phyloP scores from a whole-genome alignment of 2,797 vertebrate species.

The Odontamblyopus lacepedii region DNA sequence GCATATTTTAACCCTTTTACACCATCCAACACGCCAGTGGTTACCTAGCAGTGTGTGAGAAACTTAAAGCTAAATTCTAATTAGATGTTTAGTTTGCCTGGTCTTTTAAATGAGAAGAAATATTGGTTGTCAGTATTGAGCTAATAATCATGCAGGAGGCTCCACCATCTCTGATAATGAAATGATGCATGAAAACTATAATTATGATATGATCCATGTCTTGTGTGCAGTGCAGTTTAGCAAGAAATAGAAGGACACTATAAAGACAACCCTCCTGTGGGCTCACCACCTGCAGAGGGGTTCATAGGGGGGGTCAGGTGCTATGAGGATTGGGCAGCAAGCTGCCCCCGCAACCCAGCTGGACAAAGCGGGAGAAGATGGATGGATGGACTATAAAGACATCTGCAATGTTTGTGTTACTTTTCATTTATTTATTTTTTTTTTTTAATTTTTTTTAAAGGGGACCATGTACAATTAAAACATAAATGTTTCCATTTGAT shows the following conservation, averaged over 20 bases:
- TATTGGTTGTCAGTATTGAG: conserved; percentile 21
- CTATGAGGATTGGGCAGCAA: too few relatives aligned
- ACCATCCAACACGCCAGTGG: conserved; percentile 15
- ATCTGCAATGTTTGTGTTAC: not conserved
- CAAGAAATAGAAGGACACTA: not conserved
- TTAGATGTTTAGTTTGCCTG: conserved; percentile 22
- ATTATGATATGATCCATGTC: not conserved
- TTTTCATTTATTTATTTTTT: too few relatives aligned
- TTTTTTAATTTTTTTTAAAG: too few relatives aligned
- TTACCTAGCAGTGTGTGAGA: conserved; percentile 16
- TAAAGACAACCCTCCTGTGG: not conserved
- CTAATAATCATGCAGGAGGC: conserved; percentile 28
- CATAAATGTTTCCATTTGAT: too few relatives aligned
- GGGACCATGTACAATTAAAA: too few relatives aligned
- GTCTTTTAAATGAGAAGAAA: conserved; percentile 36
- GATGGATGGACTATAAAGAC: not conserved
- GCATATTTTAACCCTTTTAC: not conserved
- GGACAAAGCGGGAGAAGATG: too few relatives aligned
- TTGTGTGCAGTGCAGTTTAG: not conserved
- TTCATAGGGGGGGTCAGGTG: too few relatives aligned
- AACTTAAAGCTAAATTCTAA: conserved; percentile 37
- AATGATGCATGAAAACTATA: conserved; percentile 4
- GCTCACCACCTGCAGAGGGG: too few relatives aligned
- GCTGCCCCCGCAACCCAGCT: too few relatives aligned
- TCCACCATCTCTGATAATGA: conserved; percentile 11